Base-by-base conservation (phyloP, 2,888 invertebrate genomes). In the Rhagophthalmus giganteus region DNA sequence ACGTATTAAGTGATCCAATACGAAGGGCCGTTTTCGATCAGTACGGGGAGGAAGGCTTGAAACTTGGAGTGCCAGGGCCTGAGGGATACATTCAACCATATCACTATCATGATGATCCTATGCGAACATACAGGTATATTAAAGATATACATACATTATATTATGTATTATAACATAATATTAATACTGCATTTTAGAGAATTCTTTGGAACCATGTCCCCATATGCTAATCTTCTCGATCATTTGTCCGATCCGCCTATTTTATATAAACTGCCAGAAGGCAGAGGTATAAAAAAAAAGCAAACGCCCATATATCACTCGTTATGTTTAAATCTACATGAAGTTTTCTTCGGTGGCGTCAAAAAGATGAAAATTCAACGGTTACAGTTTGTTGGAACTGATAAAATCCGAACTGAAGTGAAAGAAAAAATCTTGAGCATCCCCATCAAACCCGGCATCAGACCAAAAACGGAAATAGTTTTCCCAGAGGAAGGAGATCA, bases 31-130 rank as follows among this genome's bases (percentile, higher is more conserved):
- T 93, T 9, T 95, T 88, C 75, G 93, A 94, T 74, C 89, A 90
- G 65, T 94, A 88, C 73, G 94, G 94, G 0, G 93, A 93, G 73
- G 87, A 88, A 64, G 93, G 92, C 0, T 76, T 94, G 31, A 91
- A 91, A 70, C 81, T 80, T 63, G 92, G 93, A 0, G 83, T 92
- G 0, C 85, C 87, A 2, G 81, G 86, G 1, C 86, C 85, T 0
- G 68, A 76, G 39, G 79, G 79, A 51, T 88, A 81, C 70, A 83
- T 87, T 59, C 81, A 84, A 44, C 86, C 89, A 0, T 91, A 87
- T 70, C 77, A 82, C 30, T 94, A 88, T 76, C 91, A 94, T 68
- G 91, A 89, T 0, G 86, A 94, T 66, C 84, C 87, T 0, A 72
- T 85, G 63, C 75, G 78, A 58, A 89, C 90, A 0, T 90, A 85